Evolutionary conservation across 2,797 vertebrate genomes (phyloP), one percentile per base, ranked within the genome.

Genomic region (Pangasius larnaudii): DNA sequence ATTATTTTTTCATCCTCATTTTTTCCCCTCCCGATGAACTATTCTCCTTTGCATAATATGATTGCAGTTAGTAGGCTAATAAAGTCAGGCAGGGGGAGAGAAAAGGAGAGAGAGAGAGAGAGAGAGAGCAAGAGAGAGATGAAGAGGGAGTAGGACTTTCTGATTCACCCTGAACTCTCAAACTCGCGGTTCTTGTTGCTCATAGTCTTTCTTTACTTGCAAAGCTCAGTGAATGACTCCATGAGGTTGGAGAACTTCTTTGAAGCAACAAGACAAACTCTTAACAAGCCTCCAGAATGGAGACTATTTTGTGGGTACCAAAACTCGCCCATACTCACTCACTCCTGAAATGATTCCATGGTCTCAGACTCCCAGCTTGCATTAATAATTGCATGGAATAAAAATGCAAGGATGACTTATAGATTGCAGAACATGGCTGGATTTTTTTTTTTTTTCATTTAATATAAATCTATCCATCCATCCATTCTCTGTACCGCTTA

Each of bases 11-110:
- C 93, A 86, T 94, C 95, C 93, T 94, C 95, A 95, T 94, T 86
- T 71, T 61, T 65, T 72, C 59, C 65, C 82, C 67, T 88, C 85
- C 86, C 81, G 92, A 94, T 94, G 95, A 95, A 96, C 94, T 95
- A 96, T 96, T 95, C 94, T 94, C 92, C 92, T 91, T 90, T 56
- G 91, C 89, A 96, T 94, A 95, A 95, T 95, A 90, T 93, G 93
- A 95, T 95, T 93, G 95, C 94, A 95, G 94, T 95, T 94, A 95
- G 93, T 94, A 93, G 93, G 94, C 94, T 96, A 95, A 96, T 96
- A 96, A 96, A 94, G 95, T 95, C 91, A 92, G 93, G 94, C 93
- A 93, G 91, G 16, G 36, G 46, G 63, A 91, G 89, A 93, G 91
- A 89, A 89, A 94, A 93, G 83, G 56, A 87, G 87, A 89, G 88